Base-by-base conservation (phyloP, 2,113 vertebrate genomes). In the Syrmaticus mikado region DNA sequence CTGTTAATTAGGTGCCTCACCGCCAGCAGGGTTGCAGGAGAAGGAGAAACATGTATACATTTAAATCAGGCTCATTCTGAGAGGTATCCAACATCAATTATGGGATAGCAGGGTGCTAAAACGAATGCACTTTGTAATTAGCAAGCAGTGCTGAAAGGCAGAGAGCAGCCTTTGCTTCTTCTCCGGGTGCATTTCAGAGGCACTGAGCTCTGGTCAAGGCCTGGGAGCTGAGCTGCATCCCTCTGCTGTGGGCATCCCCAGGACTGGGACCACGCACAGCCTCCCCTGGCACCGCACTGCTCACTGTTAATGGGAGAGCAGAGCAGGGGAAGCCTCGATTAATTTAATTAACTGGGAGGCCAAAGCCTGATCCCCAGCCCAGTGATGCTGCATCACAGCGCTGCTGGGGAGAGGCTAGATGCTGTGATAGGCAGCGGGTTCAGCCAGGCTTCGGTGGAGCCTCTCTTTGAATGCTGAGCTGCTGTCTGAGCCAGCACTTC, bases 1-100 rank as follows among this genome's bases (percentile, higher is more conserved):
- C 94, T 80, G 90, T 87, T 97, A 97, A 98, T 98, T 95, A 97
- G 96, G 95, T 96, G 95, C 80, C 96, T 95, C 60, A 24, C 75
- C 85, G 96, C 92, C 95, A 92, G 93, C 92, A 40, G 82, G 96
- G 91, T 89, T 94, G 82, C 65, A 6, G 87, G 72, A 93, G 93
- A 82, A 94, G 91, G 73, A 89, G 91, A 94, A 78, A 90, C 93
- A 93, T 92, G 85, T 85, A 89, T 75, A 90, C 87, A 87, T 75
- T 62, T 86, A 96, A 97, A 97, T 95, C 91, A 93, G 77, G 75
- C 90, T 87, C 82, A 72, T 92, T 89, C 91, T 83, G 86, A 92
- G 92, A 95, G 93, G 84, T 66, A 88, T 64, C 90, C 87, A 60
- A 70, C 93, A 89, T 64, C 66, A 87, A 80, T 80, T 85, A 94